phyloP scores from a whole-genome alignment of 2,113 vertebrate genomes.

The Dicentrarchus labrax region DNA sequence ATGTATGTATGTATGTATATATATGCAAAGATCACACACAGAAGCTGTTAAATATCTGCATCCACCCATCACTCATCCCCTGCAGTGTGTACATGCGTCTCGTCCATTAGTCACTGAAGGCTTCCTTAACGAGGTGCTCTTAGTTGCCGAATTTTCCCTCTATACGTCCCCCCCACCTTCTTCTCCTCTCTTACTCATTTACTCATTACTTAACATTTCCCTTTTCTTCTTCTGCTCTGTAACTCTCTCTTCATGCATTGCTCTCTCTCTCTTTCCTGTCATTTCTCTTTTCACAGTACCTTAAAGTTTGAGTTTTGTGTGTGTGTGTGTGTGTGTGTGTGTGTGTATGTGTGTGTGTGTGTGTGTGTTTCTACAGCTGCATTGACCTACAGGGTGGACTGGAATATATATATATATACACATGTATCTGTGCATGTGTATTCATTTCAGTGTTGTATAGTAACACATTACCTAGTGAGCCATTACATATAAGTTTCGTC shows the following conservation, averaged over 20 bases:
- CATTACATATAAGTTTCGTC: background rate
- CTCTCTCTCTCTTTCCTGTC: background rate
- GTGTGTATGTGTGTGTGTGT: no score
- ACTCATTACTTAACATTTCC: background rate
- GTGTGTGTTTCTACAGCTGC: background rate
- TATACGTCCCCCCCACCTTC: background rate
- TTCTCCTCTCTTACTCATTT: background rate
- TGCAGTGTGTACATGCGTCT: conserved; percentile 46
- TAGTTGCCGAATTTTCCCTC: conserved; percentile 59
- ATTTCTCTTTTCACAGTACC: conserved; percentile 6
- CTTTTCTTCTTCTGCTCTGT: background rate
- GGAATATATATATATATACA: background rate
- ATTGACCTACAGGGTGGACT: background rate
- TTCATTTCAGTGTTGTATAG: background rate
- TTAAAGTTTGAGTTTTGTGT: background rate
- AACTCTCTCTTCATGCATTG: background rate
- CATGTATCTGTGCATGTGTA: background rate
- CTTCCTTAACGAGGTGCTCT: conserved; percentile 60
- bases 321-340: no score
- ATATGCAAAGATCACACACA: conserved; percentile 43
- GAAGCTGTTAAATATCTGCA: conserved; percentile 41
- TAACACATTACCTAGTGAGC: background rate
- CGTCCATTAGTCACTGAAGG: conserved; percentile 60
- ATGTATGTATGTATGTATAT: no score
- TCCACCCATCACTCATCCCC: conserved; percentile 56